Percentiles rank a stretch among this genome's conserved stretches.
These are phyloP conservation scores for Limonius californicus DNA, from an alignment of 1,140 invertebrate species.

Conservation along the genomic window DNA sequence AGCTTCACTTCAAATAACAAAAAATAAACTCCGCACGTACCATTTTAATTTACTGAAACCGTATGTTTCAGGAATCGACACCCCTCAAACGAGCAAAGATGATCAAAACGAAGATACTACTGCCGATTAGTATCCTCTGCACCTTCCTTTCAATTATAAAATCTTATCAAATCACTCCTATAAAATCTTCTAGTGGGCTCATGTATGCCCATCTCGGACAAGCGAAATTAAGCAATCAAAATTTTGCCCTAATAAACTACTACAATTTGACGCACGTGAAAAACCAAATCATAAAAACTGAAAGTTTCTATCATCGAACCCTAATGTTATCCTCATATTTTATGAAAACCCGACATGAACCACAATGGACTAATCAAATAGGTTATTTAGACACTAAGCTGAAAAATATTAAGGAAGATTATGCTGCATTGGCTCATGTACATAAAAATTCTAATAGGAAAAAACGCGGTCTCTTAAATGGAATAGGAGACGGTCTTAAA, in stretches of 20 bases:
- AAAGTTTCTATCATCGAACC: not conserved
- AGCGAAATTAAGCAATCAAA: constrained; percentile 22
- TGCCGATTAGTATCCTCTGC: too few relatives aligned
- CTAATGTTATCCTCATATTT: not conserved
- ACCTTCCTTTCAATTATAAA: too few relatives aligned
- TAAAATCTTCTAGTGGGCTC: too few relatives aligned
- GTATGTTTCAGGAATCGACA: too few relatives aligned
- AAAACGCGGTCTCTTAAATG: constrained; percentile 33
- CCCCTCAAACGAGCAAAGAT: too few relatives aligned
- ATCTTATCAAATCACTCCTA: too few relatives aligned
- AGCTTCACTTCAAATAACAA: too few relatives aligned
- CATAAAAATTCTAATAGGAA: constrained; percentile 10
- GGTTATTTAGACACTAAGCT: constrained; percentile 18
- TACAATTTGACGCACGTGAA: constrained; percentile 22
- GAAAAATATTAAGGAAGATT: constrained; percentile 10
- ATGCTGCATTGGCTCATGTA: constrained; percentile 1
- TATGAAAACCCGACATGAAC: not conserved
- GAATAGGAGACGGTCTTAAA: constrained; percentile 30
- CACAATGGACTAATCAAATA: constrained; percentile 17
- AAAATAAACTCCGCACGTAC: too few relatives aligned
- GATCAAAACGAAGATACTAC: too few relatives aligned
- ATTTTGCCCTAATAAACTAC: constrained; percentile 21
- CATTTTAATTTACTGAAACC: too few relatives aligned
- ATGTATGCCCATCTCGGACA: too few relatives aligned
- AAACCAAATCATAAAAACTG: constrained; percentile 5